Evolutionary conservation across 2,113 vertebrate species (phyloP).

Genomic region (Zosterops pallidus): DNA sequence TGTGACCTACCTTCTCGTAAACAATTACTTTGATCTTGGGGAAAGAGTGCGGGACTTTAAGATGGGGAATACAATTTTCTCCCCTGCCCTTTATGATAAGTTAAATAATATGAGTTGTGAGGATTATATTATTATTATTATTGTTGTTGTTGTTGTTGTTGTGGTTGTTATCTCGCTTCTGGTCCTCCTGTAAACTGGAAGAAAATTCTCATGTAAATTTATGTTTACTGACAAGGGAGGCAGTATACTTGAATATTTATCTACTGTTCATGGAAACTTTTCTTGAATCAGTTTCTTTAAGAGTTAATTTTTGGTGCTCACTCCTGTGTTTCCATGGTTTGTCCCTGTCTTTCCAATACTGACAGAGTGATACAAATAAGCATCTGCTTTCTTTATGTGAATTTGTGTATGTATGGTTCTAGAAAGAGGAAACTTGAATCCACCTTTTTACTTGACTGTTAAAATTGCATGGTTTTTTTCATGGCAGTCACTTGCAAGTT

Average conservation of each 20-base stretch:
- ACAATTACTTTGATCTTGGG: neutral
- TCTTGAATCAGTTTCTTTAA: neutral
- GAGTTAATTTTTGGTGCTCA: neutral
- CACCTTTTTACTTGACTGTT: constrained; percentile 35
- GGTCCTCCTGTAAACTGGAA: neutral
- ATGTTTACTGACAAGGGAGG: neutral
- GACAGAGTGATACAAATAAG: neutral
- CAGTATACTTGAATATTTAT: neutral
- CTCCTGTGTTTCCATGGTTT: neutral
- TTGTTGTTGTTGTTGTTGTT: neutral
- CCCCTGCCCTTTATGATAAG: neutral
- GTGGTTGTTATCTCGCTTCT: neutral
- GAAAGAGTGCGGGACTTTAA: neutral
- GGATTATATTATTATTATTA: neutral
- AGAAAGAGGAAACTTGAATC: constrained; percentile 45
- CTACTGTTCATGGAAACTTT: neutral
- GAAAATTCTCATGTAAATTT: neutral
- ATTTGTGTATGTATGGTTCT: neutral
- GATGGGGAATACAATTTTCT: neutral
- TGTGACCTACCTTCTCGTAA: neutral
- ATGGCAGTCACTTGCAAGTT: neutral
- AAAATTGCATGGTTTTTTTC: constrained; percentile 42
- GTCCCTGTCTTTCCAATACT: neutral
- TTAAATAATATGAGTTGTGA: neutral
- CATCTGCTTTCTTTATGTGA: neutral